These are phyloP conservation scores for Trididemnum nubilum DNA, from an alignment of 23 tunicate genomes.

Conservation along the genomic window DNA sequence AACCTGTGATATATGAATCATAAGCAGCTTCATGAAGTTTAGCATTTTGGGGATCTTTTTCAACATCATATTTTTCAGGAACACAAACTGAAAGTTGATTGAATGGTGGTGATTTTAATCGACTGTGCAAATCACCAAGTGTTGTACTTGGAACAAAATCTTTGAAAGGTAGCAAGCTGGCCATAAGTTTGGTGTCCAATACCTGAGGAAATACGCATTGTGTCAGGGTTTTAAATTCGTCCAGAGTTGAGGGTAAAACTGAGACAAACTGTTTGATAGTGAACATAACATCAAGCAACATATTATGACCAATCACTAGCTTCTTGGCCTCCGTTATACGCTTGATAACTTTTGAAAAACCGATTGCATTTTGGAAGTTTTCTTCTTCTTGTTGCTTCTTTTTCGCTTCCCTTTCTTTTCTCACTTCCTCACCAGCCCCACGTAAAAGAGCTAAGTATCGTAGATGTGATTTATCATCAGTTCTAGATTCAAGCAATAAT, in stretches of 20 bases:
- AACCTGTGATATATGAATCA: conserved; percentile 76
- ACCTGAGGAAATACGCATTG: conserved; percentile 58
- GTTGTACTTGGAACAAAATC: conserved; percentile 54
- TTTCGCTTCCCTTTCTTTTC: conserved; percentile 33
- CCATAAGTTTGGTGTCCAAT: conserved; percentile 87
- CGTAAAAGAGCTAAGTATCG: conserved; percentile 55
- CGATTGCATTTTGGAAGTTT: conserved; percentile 62
- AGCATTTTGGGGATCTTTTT: too few species aligned
- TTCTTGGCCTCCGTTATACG: conserved; percentile 49
- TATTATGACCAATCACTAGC: conserved; percentile 81
- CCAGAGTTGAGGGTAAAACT: conserved; percentile 51
- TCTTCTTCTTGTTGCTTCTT: conserved; percentile 52
- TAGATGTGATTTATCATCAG: conserved; percentile 55
- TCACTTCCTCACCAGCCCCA: conserved; percentile 38
- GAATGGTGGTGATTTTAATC: conserved; percentile 57
- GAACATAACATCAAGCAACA: conserved; percentile 70
- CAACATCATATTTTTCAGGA: conserved; percentile 63
- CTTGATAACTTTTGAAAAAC: conserved; percentile 71
- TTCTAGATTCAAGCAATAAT: conserved; percentile 49
- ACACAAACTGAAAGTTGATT: conserved; percentile 35
- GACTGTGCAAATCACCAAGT: conserved; percentile 63
- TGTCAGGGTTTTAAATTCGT: conserved; percentile 66
- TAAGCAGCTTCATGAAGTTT: conserved; percentile 87
- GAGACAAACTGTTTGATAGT: conserved; percentile 73
- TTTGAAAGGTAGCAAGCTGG: conserved; percentile 77